Conservation (phyloP, 2,888 invertebrate species). For the Papilio elwesi region DNA sequence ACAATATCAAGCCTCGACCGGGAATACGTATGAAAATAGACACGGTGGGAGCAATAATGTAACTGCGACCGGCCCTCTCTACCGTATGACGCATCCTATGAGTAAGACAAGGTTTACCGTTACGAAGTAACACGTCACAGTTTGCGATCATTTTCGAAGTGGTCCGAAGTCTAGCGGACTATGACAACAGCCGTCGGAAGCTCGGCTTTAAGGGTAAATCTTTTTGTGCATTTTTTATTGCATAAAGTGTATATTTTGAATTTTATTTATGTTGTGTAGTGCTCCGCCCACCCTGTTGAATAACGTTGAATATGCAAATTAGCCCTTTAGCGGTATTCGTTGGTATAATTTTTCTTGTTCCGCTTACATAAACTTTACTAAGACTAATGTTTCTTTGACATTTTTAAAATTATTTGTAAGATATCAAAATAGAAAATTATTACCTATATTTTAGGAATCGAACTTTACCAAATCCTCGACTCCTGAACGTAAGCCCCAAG, state of each 20-base stretch:
- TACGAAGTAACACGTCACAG: slow-evolving; percentile 44
- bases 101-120: slow-evolving; percentile 63
- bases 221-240: slow-evolving; percentile 33
- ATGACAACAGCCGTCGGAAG: slow-evolving; percentile 44
- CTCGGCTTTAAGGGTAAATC: slow-evolving; percentile 27
- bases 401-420: background rate
- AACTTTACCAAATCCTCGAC: too few species aligned
- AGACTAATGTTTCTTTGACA: background rate
- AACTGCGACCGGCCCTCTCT: slow-evolving; percentile 58
- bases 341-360: background rate
- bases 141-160: slow-evolving; percentile 47
- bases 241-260: slow-evolving; percentile 24
- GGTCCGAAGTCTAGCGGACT: slow-evolving; percentile 61
- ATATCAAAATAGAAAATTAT: too few species aligned
- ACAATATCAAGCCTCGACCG: slow-evolving; percentile 78
- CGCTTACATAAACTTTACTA: background rate
- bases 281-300: slow-evolving; percentile 26
- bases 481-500: too few species aligned
- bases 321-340: background rate
- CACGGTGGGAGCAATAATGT: slow-evolving; percentile 48
- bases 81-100: slow-evolving; percentile 57
- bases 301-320: slow-evolving; percentile 9
- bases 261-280: slow-evolving; percentile 24
- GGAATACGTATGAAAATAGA: slow-evolving; percentile 70
- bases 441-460: too few species aligned